Percentiles rank a stretch among this genome's conserved stretches.
These are phyloP conservation scores for Oreochromis tanganicae DNA, from an alignment of 2,113 vertebrate genomes.

Conservation along the genomic window DNA sequence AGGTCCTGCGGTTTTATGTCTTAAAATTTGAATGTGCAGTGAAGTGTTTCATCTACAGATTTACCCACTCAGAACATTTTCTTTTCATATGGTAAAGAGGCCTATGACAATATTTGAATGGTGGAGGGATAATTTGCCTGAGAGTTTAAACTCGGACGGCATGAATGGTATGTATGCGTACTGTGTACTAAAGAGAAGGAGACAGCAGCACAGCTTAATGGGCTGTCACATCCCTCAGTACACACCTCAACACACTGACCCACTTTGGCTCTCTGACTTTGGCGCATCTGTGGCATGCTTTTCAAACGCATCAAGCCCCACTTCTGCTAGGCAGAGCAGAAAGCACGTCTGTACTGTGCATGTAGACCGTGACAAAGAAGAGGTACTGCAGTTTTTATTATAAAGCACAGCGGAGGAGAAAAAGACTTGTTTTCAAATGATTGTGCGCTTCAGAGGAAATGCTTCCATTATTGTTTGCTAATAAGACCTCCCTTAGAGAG, in stretches of 20 bases:
- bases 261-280: constrained; percentile 46
- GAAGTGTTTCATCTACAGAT: neutral
- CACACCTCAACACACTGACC: constrained; percentile 64
- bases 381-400: neutral
- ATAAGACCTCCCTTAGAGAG: neutral
- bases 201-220: constrained; percentile 4
- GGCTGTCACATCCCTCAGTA: constrained; percentile 37
- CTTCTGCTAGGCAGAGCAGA: neutral
- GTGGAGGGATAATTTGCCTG: neutral
- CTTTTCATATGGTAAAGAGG: neutral
- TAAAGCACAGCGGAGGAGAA: neutral
- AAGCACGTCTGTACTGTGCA: neutral
- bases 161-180: neutral
- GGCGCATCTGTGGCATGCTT: constrained; percentile 34
- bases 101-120: neutral
- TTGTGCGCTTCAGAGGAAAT: neutral
- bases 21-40: neutral
- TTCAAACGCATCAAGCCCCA: constrained; percentile 7
- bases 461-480: neutral
- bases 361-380: neutral
- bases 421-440: neutral
- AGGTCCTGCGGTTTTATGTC: fast-evolving
- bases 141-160: neutral
- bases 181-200: neutral
- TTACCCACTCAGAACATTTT: neutral